A percentile compares a stretch with the other conserved stretches of the same genome.
These are phyloP conservation scores for Sesia bembeciformis DNA, from an alignment of 2,888 invertebrate genomes.

Conservation along the genomic window DNA sequence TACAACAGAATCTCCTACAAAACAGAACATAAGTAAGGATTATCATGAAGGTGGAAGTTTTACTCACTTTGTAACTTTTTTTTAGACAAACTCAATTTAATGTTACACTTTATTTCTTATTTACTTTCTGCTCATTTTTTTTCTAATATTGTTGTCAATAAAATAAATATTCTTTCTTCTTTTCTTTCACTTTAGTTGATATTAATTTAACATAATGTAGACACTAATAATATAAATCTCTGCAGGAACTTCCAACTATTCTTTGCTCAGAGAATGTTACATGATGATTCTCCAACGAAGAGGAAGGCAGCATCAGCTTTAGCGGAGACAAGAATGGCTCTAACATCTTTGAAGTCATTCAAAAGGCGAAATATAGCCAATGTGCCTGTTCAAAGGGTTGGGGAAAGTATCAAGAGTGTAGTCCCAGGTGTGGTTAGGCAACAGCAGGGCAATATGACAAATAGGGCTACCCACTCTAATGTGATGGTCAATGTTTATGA, in stretches of 20 bases:
- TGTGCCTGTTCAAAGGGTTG: slow-evolving; percentile 65
- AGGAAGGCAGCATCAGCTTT: slow-evolving; percentile 75
- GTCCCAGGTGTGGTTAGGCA: slow-evolving; percentile 73
- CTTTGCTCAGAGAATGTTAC: slow-evolving; percentile 79
- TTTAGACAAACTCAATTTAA: too few relatives aligned
- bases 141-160: neutral
- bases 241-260: slow-evolving; percentile 82
- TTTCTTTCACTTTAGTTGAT: neutral
- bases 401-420: slow-evolving; percentile 69
- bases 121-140: too few relatives aligned
- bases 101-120: too few relatives aligned
- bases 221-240: slow-evolving; percentile 17
- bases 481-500: slow-evolving; percentile 73
- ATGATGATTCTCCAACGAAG: slow-evolving; percentile 75
- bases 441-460: slow-evolving; percentile 41
- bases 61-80: too few relatives aligned
- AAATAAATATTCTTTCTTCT: neutral
- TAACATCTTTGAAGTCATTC: slow-evolving; percentile 82
- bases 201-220: neutral
- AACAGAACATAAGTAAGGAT: too few relatives aligned
- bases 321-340: slow-evolving; percentile 82
- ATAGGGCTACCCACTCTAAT: slow-evolving; percentile 57
- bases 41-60: too few relatives aligned
- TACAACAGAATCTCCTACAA: too few relatives aligned
- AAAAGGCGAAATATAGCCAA: slow-evolving; percentile 71